Conservation (phyloP, 2,888 invertebrate species). For the Prenolepis imparis region DNA sequence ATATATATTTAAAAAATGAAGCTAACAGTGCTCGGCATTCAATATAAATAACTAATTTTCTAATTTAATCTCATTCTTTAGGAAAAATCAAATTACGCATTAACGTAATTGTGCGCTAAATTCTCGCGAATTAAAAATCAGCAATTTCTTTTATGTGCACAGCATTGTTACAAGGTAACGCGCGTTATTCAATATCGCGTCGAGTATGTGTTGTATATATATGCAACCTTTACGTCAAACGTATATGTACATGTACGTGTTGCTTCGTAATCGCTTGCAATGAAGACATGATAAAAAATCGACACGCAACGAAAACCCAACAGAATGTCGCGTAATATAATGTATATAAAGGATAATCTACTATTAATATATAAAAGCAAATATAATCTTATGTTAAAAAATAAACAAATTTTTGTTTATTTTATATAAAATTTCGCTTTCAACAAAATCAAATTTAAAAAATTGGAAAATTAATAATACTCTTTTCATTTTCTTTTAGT, state of each 20-base stretch:
- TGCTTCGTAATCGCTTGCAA: constrained; percentile 23
- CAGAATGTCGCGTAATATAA: not conserved
- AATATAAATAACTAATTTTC: constrained; percentile 11
- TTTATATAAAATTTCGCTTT: not conserved
- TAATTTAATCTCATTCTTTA: not conserved
- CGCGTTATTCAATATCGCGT: not conserved
- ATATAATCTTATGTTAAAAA: not conserved
- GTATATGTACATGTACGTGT: not conserved
- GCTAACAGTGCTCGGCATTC: not conserved
- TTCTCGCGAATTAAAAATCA: not conserved
- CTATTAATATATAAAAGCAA: not conserved
- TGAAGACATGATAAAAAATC: not conserved
- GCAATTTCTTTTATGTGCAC: not conserved
- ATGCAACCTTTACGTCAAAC: not conserved
- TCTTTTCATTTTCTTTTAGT: not conserved
- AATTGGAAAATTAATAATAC: not conserved
- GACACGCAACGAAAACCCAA: not conserved
- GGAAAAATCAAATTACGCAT: not conserved
- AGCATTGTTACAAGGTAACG: constrained; percentile 1
- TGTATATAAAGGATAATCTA: not conserved
- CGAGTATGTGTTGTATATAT: not conserved
- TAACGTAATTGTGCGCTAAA: not conserved
- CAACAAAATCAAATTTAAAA: not conserved
- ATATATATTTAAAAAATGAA: not conserved
- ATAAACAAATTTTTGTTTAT: not conserved